Conservation (phyloP, 2,113 vertebrate genomes). For the Steatornis caripensis region DNA sequence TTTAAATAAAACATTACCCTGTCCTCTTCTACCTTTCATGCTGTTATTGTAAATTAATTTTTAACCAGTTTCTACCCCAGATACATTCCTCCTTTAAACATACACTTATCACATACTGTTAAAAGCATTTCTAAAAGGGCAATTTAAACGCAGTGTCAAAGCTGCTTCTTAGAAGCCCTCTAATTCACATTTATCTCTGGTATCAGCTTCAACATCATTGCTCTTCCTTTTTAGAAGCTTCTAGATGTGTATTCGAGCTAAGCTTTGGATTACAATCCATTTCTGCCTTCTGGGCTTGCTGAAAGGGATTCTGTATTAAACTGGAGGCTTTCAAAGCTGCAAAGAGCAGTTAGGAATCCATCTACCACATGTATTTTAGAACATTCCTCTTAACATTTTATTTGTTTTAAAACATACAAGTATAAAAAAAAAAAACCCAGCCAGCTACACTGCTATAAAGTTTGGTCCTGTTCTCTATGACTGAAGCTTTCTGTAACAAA, state of each 20-base stretch:
- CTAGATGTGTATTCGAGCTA: not conserved
- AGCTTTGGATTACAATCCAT: not conserved
- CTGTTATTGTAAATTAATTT: conserved; percentile 30
- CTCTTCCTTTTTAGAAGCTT: not conserved
- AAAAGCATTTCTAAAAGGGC: conserved; percentile 11
- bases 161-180: not conserved
- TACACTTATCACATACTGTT: not conserved
- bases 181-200: not conserved
- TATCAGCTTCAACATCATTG: not conserved
- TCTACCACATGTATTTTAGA: not conserved
- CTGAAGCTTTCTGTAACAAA: not conserved
- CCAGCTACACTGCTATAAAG: not conserved
- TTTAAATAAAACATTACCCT: conserved; percentile 43
- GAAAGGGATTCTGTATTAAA: not conserved
- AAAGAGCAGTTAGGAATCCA: not conserved
- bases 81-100: not conserved
- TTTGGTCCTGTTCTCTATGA: not conserved
- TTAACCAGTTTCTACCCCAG: conserved; percentile 23
- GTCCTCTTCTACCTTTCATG: conserved; percentile 1
- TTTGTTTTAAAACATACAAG: not conserved
- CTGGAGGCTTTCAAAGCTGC: not conserved
- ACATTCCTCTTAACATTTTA: not conserved
- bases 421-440: not conserved
- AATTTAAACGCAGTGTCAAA: not conserved
- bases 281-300: not conserved